Percentiles rank a stretch among this genome's conserved stretches.
Conservation (phyloP, 2,797 vertebrate species). For the Phrynocephalus vlangalii region DNA sequence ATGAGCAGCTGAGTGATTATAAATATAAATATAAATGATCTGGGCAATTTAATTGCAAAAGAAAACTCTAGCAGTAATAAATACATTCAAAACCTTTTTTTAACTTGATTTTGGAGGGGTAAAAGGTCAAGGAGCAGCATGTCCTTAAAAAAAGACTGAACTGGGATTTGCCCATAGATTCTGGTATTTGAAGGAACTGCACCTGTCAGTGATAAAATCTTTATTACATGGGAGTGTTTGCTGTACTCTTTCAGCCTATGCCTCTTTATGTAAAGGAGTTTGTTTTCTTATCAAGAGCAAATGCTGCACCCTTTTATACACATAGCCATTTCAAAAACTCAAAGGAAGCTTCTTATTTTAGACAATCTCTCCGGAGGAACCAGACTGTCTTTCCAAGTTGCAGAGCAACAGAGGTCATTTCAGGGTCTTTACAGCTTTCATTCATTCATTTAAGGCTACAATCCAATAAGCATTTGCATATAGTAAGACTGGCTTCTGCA, state of each 20-base stretch:
- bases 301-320: conserved; percentile 3
- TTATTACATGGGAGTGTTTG: conserved; percentile 30
- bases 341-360: conserved; percentile 18
- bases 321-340: not conserved
- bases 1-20: not conserved
- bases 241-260: not conserved
- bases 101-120: not conserved
- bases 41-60: not conserved
- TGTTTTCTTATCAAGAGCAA: conserved; percentile 11
- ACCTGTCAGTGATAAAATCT: conserved; percentile 35
- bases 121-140: not conserved
- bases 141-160: not conserved
- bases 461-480: not conserved
- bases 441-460: not conserved
- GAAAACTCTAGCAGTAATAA: not conserved
- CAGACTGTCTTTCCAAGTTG: not conserved
- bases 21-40: not conserved
- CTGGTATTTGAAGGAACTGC: conserved; percentile 14
- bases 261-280: conserved; percentile 3
- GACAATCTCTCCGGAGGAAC: not conserved
- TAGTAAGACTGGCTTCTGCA: not conserved
- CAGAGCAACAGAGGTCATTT: not conserved
- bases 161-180: conserved; percentile 15
- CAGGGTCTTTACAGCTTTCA: not conserved
- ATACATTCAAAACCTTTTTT: not conserved